A percentile compares a stretch with the other conserved stretches of the same genome.
Evolutionary conservation across 2,888 invertebrate species (phyloP).

Genomic region (Drosophila anomalipes): DNA sequence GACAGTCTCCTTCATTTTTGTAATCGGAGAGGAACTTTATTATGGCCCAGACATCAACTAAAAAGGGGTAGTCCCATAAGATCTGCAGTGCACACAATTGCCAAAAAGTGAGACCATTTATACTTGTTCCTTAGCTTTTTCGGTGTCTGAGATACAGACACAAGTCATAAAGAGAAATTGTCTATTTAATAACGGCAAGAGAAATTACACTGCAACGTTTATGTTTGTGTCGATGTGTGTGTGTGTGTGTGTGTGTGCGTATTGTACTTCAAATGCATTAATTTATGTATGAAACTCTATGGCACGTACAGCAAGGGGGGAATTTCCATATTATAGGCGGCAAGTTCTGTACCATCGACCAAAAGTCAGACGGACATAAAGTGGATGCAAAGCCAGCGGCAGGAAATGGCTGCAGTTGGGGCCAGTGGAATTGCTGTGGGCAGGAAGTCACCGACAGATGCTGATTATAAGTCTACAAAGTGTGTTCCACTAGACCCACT

Average conservation of each 20-base stretch:
- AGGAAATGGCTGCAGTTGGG: slow-evolving; percentile 37
- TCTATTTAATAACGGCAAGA: slow-evolving; percentile 76
- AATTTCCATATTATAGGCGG: slow-evolving; percentile 27
- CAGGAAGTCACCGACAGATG: slow-evolving; percentile 35
- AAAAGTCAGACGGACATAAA: slow-evolving; percentile 61
- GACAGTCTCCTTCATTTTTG: background rate
- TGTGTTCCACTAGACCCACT: background rate
- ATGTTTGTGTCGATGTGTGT: slow-evolving; percentile 18
- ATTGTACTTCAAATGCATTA: slow-evolving; percentile 69
- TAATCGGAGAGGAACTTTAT: background rate
- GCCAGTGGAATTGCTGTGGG: slow-evolving; percentile 22
- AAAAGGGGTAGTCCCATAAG: slow-evolving; percentile 39
- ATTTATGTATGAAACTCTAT: slow-evolving; percentile 73
- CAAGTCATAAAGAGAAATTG: slow-evolving; percentile 64
- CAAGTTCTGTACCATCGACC: slow-evolving; percentile 35
- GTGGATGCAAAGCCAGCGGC: slow-evolving; percentile 59
- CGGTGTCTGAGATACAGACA: slow-evolving; percentile 30
- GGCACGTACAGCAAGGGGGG: slow-evolving; percentile 46
- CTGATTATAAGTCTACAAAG: slow-evolving; percentile 44
- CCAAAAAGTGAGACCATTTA: slow-evolving; percentile 47
- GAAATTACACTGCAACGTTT: slow-evolving; percentile 76
- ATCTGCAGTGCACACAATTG: slow-evolving; percentile 72
- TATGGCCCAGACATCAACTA: slow-evolving; percentile 1
- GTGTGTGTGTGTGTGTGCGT: slow-evolving; percentile 24
- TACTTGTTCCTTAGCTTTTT: slow-evolving; percentile 12